Evolutionary conservation across 1,140 invertebrate species (phyloP).

Genomic region (Adelges cooleyi): DNA sequence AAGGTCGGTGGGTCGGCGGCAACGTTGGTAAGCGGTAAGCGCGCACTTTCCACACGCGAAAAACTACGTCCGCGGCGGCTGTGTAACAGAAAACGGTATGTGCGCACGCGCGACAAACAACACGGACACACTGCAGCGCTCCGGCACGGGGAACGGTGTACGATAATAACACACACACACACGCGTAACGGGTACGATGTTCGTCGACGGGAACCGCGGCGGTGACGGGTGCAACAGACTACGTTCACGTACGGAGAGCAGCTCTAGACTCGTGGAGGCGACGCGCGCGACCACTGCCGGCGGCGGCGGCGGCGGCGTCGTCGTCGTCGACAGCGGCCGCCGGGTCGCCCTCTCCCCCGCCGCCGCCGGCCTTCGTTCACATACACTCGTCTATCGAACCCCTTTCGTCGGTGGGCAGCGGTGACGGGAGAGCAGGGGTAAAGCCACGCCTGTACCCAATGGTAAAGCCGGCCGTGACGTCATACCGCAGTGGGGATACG

Average conservation of each 20-base stretch:
- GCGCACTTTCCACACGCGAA: slow-evolving; percentile 25
- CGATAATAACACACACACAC: background rate
- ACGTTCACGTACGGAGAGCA: background rate
- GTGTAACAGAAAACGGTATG: too few relatives aligned
- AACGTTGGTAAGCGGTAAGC: slow-evolving; percentile 3
- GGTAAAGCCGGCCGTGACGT: slow-evolving; percentile 20
- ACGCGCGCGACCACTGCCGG: slow-evolving; percentile 8
- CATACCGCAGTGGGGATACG: background rate
- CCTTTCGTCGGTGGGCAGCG: background rate
- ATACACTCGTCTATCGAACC: slow-evolving; percentile 26
- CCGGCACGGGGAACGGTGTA: background rate
- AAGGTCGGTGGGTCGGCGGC: background rate
- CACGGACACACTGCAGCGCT: background rate
- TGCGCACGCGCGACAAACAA: too few relatives aligned
- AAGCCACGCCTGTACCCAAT: slow-evolving; percentile 25
- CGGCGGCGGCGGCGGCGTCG: background rate
- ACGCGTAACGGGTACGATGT: background rate
- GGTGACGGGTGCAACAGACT: background rate
- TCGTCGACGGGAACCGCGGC: background rate
- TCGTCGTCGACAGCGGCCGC: background rate
- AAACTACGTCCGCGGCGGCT: slow-evolving; percentile 1
- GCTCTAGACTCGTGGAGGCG: slow-evolving; percentile 12
- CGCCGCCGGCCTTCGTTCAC: background rate
- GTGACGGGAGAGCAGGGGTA: background rate
- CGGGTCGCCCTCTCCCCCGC: background rate